Evolutionary conservation across 2,888 invertebrate genomes (phyloP).

Genomic region (Ochlodes sylvanus): DNA sequence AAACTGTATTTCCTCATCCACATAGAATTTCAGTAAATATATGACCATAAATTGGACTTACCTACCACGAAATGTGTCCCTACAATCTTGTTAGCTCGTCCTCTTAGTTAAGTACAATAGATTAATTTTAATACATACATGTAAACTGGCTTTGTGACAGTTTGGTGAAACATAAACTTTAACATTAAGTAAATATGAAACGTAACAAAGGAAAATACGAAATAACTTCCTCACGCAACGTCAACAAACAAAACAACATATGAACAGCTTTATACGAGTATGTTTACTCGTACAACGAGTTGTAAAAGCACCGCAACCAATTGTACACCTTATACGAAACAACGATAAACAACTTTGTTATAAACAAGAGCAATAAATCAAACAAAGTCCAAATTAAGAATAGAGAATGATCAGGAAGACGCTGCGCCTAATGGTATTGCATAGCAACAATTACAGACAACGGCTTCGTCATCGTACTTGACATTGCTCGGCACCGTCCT

Average conservation of each 20-base stretch:
- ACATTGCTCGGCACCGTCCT: constrained; percentile 52
- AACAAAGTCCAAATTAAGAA: constrained; percentile 6
- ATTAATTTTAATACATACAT: too few species aligned
- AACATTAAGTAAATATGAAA: too few species aligned
- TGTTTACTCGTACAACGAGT: too few species aligned
- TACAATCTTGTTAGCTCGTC: too few species aligned
- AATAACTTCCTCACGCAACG: background rate
- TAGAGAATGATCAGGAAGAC: constrained; percentile 19
- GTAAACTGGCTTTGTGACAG: too few species aligned
- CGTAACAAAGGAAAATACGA: background rate
- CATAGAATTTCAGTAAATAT: too few species aligned
- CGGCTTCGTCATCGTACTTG: constrained; percentile 59
- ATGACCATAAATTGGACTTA: too few species aligned
- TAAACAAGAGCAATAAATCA: background rate
- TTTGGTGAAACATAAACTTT: too few species aligned
- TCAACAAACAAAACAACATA: background rate
- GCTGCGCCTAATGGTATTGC: constrained; percentile 4
- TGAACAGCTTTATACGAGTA: too few species aligned
- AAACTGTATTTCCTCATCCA: too few species aligned
- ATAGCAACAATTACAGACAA: background rate
- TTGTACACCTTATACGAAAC: background rate
- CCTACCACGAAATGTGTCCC: too few species aligned
- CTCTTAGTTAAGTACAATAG: too few species aligned
- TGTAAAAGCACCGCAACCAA: background rate
- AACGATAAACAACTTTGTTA: background rate